A percentile compares a stretch with the other conserved stretches of the same genome.
These are phyloP conservation scores for Heteromormyrus szaboi DNA, from an alignment of 2,797 vertebrate genomes.

Conservation along the genomic window DNA sequence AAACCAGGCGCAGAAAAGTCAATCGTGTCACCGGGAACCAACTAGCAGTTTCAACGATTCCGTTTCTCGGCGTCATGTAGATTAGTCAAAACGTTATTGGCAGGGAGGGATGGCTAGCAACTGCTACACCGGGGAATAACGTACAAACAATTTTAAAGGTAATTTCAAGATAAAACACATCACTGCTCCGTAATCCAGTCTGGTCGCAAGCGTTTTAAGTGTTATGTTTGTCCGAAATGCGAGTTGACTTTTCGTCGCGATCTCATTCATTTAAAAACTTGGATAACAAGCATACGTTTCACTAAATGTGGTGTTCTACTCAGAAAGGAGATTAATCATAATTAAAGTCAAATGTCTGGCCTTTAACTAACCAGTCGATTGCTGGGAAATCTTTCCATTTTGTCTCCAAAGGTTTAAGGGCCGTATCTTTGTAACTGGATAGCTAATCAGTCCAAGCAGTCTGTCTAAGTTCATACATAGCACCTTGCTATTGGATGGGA, in stretches of 20 bases:
- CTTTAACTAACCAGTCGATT: slow-evolving; percentile 5
- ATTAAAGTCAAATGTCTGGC: not conserved
- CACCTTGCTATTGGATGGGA: not conserved
- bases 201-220: not conserved
- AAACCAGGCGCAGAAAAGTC: not conserved
- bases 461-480: slow-evolving; percentile 5
- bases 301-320: not conserved
- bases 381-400: not conserved
- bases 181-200: not conserved
- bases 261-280: not conserved
- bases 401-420: slow-evolving; percentile 2
- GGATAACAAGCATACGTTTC: not conserved
- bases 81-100: not conserved
- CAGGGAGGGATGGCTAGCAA: not conserved
- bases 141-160: not conserved
- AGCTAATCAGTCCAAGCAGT: not conserved
- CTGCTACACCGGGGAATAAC: not conserved
- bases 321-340: not conserved
- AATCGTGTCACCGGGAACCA: not conserved
- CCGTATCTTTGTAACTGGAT: slow-evolving; percentile 14
- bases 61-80: not conserved
- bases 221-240: not conserved
- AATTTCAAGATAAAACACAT: not conserved
- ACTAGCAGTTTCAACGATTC: not conserved
- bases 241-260: not conserved